Conservation (phyloP, 1,140 invertebrate species). For the Trialeurodes vaporariorum region DNA sequence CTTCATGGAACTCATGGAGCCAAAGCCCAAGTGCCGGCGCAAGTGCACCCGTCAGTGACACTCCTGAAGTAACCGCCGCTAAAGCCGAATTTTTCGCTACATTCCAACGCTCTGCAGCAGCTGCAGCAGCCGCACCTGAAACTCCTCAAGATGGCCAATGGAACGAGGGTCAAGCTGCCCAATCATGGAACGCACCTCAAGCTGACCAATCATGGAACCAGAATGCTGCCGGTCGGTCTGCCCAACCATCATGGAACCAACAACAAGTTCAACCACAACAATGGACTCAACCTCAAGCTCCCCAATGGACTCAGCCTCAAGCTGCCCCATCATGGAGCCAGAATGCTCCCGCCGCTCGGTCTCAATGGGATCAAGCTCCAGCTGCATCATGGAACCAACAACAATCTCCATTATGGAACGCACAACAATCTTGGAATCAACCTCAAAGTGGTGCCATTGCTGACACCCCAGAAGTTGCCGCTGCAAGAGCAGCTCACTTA, state of each 20-base stretch:
- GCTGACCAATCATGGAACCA: not conserved
- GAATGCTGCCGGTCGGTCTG: too few relatives aligned
- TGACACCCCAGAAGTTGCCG: slow-evolving; percentile 24
- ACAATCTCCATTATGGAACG: not conserved
- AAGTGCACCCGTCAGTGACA: slow-evolving; percentile 18
- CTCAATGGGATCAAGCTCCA: not conserved
- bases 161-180: slow-evolving; percentile 8
- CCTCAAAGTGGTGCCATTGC: slow-evolving; percentile 15
- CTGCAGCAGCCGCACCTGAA: not conserved
- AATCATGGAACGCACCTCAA: not conserved
- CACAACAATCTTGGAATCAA: slow-evolving; percentile 1
- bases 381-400: not conserved
- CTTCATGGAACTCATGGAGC: slow-evolving; percentile 8
- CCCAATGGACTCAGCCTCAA: not conserved
- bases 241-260: not conserved
- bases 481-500: slow-evolving; percentile 23
- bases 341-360: not conserved
- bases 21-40: slow-evolving; percentile 33
- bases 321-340: too few relatives aligned
- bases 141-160: slow-evolving; percentile 19
- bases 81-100: slow-evolving; percentile 22
- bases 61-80: slow-evolving; percentile 24
- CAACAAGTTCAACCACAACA: not conserved
- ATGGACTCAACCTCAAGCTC: not conserved
- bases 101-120: not conserved